phyloP scores from a whole-genome alignment of 2,113 vertebrate species.

The Prunella himalayana region DNA sequence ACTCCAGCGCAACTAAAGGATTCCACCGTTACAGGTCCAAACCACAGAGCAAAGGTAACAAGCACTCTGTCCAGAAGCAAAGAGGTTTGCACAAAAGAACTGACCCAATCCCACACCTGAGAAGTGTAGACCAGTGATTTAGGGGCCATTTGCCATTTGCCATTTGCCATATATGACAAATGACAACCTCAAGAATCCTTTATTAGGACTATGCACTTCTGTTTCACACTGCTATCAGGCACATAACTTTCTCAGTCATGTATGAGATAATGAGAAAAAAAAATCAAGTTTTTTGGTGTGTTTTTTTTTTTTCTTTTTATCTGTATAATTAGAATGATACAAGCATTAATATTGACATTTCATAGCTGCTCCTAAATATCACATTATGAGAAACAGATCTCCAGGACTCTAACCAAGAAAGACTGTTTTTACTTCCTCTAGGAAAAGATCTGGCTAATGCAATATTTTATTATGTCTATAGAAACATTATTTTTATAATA shows the following conservation, averaged over 20 bases:
- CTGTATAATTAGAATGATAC: neutral
- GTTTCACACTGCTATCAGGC: conserved; percentile 1
- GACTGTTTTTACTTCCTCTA: neutral
- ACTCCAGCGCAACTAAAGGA: neutral
- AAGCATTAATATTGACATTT: conserved; percentile 17
- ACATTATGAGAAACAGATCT: conserved; percentile 12
- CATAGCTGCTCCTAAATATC: conserved; percentile 6
- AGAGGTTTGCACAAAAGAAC: neutral
- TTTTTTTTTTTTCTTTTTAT: neutral
- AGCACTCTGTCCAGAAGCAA: neutral
- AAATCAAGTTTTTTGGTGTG: neutral
- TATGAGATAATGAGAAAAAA: conserved; percentile 26
- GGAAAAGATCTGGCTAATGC: neutral
- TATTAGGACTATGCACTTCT: neutral
- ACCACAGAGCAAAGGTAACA: neutral
- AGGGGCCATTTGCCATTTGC: neutral
- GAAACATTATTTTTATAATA: neutral
- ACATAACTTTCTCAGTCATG: neutral
- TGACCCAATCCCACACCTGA: neutral
- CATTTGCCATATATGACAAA: neutral
- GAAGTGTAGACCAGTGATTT: neutral
- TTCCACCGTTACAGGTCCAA: neutral
- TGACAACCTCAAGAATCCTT: neutral
- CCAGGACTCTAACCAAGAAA: neutral
- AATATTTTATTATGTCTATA: neutral